Evolutionary conservation across 2,888 invertebrate species (phyloP), one percentile per base, ranked within the genome.

Genomic region (Gastrophysa polygoni): DNA sequence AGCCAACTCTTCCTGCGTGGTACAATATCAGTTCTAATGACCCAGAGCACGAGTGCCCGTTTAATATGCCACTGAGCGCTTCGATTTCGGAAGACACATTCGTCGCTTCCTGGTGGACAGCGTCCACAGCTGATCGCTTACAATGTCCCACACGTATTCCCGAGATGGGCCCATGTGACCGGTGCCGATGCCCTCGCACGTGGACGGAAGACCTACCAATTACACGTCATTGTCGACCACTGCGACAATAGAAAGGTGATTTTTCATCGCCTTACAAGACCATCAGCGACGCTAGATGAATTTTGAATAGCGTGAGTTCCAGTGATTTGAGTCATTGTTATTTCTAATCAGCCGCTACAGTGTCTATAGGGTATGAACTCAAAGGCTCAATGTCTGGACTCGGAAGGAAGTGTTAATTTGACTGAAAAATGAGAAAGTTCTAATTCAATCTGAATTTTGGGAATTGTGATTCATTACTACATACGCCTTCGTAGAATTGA

Each of bases 181-280:
- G 59, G 69, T 70, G 72, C 67, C 75, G 75, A 75, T 77, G 74
- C 73, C 75, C 76, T 63, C 73, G 38, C 79, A 79, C 79, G 79
- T 78, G 78, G 77, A 78, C 80, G 79, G 78, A 78, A 79, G 78
- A 71, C 70, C 69, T 71, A 71, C 77, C 78, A 78, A 79, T 79
- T 80, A 79, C 78, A 74, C 59, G 63, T 68, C 68, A 63, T 68
- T 68, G 60, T 75, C 74, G 71, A 69, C 69, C 52, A 52, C 44
- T 58, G 58, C 50, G 50, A 58, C 64, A 60, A 57, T 60, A 14
- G 34, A 38, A 52, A 52, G 20, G 43, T 38, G 38, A 52, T 70
- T 69, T 68, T 70, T 70, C 64, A 71, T 72, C 70, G 70, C 75
- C 75, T 76, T 78, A 76, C 74, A 74, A 70, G 75, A 69, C 68